Evolutionary conservation across 1,140 invertebrate species (phyloP), one percentile per base, ranked within the genome.

Genomic region (Drosophila lowei): DNA sequence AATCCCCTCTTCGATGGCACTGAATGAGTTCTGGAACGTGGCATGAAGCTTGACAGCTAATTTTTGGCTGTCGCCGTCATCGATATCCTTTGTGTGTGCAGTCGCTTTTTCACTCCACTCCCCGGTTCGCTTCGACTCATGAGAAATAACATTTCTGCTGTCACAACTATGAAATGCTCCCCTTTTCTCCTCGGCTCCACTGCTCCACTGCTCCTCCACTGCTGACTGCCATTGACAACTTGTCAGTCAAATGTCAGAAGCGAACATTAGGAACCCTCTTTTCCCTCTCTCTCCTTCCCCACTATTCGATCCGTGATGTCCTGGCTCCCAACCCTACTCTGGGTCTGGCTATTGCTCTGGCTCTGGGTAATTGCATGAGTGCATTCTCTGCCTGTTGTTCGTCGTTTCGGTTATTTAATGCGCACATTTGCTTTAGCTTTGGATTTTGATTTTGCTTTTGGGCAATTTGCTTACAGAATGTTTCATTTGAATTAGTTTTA

Each of bases 211-310:
- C 30, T 34, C 8, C 15, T 58, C 41, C 18, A 48, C 41, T 28
- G 48, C 46, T 49, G 48, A 34, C 74, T 90, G 75, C 50, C 59
- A 66, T 70, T 86, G 86, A 86, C 86, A 90, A 90, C 53, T 81
- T 88, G 86, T 90, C 86, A 86, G 67, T 90, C 86, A 90, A 88
- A 66, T 86, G 86, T 90, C 85, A 89, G 50, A 52, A 43, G 59
- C 56, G 49, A 57, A 66, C 50, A 73, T 89, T 68, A 42, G 15
- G 59, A 56, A 47, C 30, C 60, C 23, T 49, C 49, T 72, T 54
- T n/a, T 47, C 21, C 28, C 8, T 16, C 46, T 38, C 15, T 54
- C 52, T 47, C 8, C 18, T 50, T 4, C 4, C 50, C 11, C 21
- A n/a, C 11, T 21, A 18, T 61, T 61, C 50, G 6, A 16, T 34